These are phyloP conservation scores for Mustela nigripes DNA, from an alignment of 2,113 vertebrate species.

Conservation along the genomic window DNA sequence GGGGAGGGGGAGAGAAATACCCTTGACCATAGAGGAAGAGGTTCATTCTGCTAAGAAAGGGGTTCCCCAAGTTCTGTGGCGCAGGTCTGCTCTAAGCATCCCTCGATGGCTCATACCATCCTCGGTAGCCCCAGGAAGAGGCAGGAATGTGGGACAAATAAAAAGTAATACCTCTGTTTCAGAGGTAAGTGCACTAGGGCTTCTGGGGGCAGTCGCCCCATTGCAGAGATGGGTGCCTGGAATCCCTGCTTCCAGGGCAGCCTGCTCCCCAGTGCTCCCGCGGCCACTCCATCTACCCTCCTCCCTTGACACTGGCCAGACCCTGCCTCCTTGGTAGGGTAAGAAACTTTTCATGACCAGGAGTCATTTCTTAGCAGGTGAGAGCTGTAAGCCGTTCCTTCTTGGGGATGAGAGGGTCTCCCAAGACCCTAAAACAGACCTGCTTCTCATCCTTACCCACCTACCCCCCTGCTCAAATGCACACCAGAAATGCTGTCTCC, in stretches of 20 bases:
- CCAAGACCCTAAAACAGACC: background rate
- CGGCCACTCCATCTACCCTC: background rate
- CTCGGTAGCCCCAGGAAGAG: background rate
- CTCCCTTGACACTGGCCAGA: background rate
- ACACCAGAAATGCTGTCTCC: background rate
- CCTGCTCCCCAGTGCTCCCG: background rate
- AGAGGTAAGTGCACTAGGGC: background rate
- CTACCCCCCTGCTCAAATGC: background rate
- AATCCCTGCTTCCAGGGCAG: background rate
- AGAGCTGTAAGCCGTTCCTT: background rate
- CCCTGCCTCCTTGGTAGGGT: background rate
- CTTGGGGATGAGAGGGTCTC: background rate
- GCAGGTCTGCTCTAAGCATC: background rate
- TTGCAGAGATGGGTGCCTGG: background rate
- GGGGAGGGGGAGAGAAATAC: too few species aligned
- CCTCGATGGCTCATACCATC: background rate
- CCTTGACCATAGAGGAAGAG: background rate
- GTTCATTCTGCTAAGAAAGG: background rate
- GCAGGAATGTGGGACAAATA: background rate
- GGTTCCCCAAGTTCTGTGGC: background rate
- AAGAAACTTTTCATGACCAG: background rate
- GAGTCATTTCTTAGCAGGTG: background rate
- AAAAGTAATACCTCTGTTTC: background rate
- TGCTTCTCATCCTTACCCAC: background rate
- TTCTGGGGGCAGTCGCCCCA: background rate